Conservation (phyloP, 2,888 invertebrate genomes). For the Tyria jacobaeae region DNA sequence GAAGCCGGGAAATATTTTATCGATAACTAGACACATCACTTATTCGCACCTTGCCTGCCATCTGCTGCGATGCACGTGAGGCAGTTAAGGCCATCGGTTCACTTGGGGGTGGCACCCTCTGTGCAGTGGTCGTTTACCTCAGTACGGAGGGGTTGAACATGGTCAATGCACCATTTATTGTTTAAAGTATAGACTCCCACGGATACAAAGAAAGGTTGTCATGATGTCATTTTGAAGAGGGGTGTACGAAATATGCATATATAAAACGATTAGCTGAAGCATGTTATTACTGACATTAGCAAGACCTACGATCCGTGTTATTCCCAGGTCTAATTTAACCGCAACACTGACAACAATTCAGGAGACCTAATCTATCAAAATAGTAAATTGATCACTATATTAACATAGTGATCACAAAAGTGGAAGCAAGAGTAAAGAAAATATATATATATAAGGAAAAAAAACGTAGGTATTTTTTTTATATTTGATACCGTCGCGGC, state of each 20-base stretch:
- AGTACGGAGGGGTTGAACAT: conserved; percentile 69
- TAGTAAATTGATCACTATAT: too few relatives aligned
- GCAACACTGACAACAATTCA: too few relatives aligned
- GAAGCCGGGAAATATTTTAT: conserved; percentile 58
- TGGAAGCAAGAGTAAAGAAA: too few relatives aligned
- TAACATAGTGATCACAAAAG: too few relatives aligned
- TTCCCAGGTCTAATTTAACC: too few relatives aligned
- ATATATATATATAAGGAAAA: too few relatives aligned
- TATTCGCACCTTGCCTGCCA: conserved; percentile 83
- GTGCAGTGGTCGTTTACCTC: conserved; percentile 81
- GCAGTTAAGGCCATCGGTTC: conserved; percentile 74
- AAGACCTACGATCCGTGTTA: too few relatives aligned
- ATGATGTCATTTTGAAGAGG: conserved; percentile 19
- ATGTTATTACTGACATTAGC: background rate
- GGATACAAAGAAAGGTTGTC: conserved; percentile 48
- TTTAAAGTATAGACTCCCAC: conserved; percentile 57
- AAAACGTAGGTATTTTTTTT: too few relatives aligned
- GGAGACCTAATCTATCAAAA: too few relatives aligned
- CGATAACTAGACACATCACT: conserved; percentile 78
- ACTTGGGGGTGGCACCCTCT: conserved; percentile 83
- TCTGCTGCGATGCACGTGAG: conserved; percentile 83
- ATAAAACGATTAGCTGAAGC: background rate
- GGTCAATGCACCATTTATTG: conserved; percentile 74
- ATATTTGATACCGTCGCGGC: too few relatives aligned
- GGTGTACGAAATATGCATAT: conserved; percentile 15